Evolutionary conservation across 2,888 invertebrate genomes (phyloP).

Genomic region (Mythimna lalbum): DNA sequence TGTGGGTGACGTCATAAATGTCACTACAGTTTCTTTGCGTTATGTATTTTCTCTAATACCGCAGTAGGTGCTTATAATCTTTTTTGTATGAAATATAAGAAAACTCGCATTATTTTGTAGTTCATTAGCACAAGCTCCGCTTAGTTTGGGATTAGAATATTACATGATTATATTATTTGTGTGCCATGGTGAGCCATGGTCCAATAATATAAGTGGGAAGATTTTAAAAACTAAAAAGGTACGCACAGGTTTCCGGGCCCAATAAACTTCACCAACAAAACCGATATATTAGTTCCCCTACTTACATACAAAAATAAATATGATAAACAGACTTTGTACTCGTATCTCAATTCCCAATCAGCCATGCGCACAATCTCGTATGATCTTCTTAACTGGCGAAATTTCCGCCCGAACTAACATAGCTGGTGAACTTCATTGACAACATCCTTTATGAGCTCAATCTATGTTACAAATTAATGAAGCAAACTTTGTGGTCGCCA

Average conservation of each 20-base stretch:
- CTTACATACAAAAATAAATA: slow-evolving; percentile 13
- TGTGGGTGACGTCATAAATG: too few relatives aligned
- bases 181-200: neutral
- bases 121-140: too few relatives aligned
- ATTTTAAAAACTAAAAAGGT: neutral
- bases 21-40: too few relatives aligned
- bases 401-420: slow-evolving; percentile 50
- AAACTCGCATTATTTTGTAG: too few relatives aligned
- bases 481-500: slow-evolving; percentile 26
- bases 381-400: slow-evolving; percentile 36
- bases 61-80: too few relatives aligned
- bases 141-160: too few relatives aligned
- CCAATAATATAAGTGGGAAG: neutral
- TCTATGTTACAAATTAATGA: slow-evolving; percentile 55
- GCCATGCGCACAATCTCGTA: slow-evolving; percentile 41
- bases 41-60: too few relatives aligned
- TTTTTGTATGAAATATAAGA: too few relatives aligned
- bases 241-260: neutral
- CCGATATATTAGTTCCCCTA: neutral
- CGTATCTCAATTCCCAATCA: too few relatives aligned
- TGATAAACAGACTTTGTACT: neutral
- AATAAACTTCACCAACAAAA: neutral
- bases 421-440: slow-evolving; percentile 28
- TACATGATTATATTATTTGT: too few relatives aligned
- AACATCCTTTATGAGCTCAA: slow-evolving; percentile 43